Evolutionary conservation across 2,888 invertebrate genomes (phyloP).

Genomic region (Acanthosepion pharaonis): DNA sequence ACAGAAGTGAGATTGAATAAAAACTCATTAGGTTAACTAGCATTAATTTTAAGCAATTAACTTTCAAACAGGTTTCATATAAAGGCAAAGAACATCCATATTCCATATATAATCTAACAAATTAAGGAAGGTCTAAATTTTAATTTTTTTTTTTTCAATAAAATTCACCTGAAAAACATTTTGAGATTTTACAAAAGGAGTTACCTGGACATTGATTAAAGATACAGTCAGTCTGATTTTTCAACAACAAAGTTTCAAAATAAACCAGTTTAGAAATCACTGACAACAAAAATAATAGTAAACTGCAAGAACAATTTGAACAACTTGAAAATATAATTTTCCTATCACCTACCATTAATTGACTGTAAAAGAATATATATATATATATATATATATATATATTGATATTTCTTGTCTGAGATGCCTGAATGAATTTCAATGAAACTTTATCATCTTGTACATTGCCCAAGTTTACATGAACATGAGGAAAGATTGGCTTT

Average conservation of each 20-base stretch:
- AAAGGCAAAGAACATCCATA: not conserved
- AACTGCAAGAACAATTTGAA: too few species aligned
- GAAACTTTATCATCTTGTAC: too few species aligned
- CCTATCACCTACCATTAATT: too few species aligned
- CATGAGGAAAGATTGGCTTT: too few species aligned
- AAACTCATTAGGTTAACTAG: not conserved
- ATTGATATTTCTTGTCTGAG: too few species aligned
- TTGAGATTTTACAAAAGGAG: not conserved
- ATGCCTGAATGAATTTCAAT: too few species aligned
- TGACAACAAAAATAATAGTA: too few species aligned
- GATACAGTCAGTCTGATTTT: not conserved
- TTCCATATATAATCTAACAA: not conserved
- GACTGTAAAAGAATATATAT: too few species aligned
- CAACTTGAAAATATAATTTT: too few species aligned
- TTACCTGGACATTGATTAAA: not conserved
- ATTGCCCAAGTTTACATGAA: too few species aligned
- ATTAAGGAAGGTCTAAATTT: not conserved
- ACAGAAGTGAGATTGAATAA: not conserved
- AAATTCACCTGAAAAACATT: not conserved
- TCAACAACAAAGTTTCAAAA: not conserved
- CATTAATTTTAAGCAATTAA: constrained; percentile 6
- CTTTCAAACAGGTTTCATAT: not conserved
- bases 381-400: too few species aligned
- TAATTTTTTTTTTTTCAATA: not conserved
- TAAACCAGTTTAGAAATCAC: not conserved